These are phyloP conservation scores for Pungitius pungitius DNA, from an alignment of 2,113 vertebrate genomes.

Conservation along the genomic window DNA sequence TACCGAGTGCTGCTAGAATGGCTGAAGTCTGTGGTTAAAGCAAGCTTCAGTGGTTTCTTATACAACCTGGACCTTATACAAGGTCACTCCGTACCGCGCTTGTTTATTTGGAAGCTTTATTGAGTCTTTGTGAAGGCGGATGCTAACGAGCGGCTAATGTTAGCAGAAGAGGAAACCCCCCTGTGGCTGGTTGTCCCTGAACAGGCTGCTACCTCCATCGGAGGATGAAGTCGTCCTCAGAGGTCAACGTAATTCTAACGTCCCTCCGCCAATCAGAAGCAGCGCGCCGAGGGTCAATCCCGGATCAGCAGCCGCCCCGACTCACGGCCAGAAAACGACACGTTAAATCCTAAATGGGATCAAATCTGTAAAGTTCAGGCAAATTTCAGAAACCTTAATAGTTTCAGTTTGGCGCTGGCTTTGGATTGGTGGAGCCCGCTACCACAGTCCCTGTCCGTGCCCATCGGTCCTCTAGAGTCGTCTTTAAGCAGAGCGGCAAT, in stretches of 20 bases:
- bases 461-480: neutral
- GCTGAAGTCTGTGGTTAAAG: neutral
- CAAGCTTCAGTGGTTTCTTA: neutral
- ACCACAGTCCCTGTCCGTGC: neutral
- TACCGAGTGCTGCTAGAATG: neutral
- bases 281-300: constrained; percentile 1
- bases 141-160: neutral
- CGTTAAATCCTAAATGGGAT: neutral
- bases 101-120: neutral
- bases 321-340: neutral
- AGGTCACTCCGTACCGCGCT: neutral
- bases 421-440: neutral
- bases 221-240: neutral
- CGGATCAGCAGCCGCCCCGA: neutral
- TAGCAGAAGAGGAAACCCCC: too few species aligned
- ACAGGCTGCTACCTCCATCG: too few species aligned
- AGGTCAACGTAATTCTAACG: neutral
- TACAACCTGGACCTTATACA: neutral
- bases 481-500: neutral
- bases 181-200: too few species aligned
- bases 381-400: neutral
- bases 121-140: neutral
- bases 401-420: neutral
- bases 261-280: neutral
- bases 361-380: neutral